Conservation (phyloP, 2,797 vertebrate genomes). For the Hapalemur alaotrensis region DNA sequence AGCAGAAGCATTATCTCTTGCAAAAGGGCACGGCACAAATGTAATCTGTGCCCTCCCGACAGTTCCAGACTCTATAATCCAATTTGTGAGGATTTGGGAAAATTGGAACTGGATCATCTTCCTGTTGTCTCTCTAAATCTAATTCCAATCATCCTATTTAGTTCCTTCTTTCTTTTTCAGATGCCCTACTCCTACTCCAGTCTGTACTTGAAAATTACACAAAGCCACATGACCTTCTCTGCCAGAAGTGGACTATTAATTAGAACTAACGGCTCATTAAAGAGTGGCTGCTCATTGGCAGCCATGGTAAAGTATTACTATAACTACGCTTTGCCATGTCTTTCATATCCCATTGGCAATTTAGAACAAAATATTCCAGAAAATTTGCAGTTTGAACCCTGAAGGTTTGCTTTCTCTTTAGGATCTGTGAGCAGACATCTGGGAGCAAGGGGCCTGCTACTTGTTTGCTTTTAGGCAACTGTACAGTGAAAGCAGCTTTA, state of each 20-base stretch:
- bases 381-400: background rate
- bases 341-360: background rate
- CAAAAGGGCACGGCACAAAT: background rate
- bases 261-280: background rate
- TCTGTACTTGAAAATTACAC: background rate
- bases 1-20: background rate
- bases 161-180: background rate
- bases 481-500: background rate
- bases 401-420: background rate
- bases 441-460: background rate
- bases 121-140: background rate
- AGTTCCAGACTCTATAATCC: background rate
- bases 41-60: background rate
- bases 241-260: background rate
- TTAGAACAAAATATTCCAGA: conserved; percentile 5
- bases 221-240: background rate
- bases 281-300: background rate
- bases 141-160: background rate
- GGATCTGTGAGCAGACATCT: background rate
- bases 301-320: fast-evolving
- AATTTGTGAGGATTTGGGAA: background rate
- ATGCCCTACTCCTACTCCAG: background rate
- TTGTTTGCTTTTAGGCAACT: conserved; percentile 37
- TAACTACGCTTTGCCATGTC: background rate
- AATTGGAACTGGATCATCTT: background rate